phyloP scores from a whole-genome alignment of 2,888 invertebrate genomes.

The Lottia gigantea region DNA sequence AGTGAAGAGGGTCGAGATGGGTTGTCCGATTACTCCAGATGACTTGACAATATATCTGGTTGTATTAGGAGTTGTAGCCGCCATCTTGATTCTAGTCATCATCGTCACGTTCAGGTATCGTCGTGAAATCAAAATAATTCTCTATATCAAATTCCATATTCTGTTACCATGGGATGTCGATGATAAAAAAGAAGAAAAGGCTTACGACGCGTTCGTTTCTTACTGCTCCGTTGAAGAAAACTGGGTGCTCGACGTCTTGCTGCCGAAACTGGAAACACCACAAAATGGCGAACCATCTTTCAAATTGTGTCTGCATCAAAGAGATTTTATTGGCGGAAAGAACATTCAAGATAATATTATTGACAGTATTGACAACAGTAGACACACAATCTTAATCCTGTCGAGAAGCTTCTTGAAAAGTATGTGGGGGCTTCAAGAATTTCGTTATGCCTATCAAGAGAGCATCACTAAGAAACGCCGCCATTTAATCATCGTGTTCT shows the following conservation, averaged over 20 bases:
- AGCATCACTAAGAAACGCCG: slow-evolving; percentile 61
- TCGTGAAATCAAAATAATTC: slow-evolving; percentile 42
- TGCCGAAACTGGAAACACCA: slow-evolving; percentile 83
- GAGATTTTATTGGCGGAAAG: slow-evolving; percentile 53
- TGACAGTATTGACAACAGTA: slow-evolving; percentile 87
- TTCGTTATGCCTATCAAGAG: not conserved
- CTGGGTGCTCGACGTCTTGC: slow-evolving; percentile 85
- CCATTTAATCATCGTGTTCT: slow-evolving; percentile 83
- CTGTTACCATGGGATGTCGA: slow-evolving; percentile 43
- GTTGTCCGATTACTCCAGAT: slow-evolving; percentile 16
- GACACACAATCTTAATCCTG: slow-evolving; percentile 87
- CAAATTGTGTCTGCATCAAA: slow-evolving; percentile 51
- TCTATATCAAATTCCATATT: slow-evolving; percentile 53
- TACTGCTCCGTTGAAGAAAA: slow-evolving; percentile 90
- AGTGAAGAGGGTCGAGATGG: slow-evolving; percentile 23
- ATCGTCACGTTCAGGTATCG: slow-evolving; percentile 23
- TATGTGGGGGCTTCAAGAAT: not conserved
- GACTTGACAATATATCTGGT: not conserved
- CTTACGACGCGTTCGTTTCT: slow-evolving; percentile 88
- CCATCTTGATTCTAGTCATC: slow-evolving; percentile 22
- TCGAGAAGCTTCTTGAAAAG: slow-evolving; percentile 86
- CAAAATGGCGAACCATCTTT: slow-evolving; percentile 60
- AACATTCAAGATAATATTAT: slow-evolving; percentile 86
- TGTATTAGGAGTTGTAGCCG: slow-evolving; percentile 21
- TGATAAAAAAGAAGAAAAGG: slow-evolving; percentile 15